phyloP scores from a whole-genome alignment of 2,797 vertebrate species.

The Sandelia bainsii region DNA sequence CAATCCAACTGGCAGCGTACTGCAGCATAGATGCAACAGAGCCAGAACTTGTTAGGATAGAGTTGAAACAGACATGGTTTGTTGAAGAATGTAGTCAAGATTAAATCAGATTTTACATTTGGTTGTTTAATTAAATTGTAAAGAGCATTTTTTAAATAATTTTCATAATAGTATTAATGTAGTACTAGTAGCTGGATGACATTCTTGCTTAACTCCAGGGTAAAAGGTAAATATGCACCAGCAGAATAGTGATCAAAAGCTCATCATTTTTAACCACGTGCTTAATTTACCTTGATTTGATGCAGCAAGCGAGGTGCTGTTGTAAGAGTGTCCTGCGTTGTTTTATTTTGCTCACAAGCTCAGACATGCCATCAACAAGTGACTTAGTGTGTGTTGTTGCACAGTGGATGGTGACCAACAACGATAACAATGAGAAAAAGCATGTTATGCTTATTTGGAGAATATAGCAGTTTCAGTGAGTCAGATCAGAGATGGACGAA shows the following conservation, averaged over 20 bases:
- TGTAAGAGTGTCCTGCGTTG: background rate
- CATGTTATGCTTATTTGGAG: conserved; percentile 7
- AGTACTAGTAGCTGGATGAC: background rate
- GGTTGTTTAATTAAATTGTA: background rate
- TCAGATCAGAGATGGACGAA: conserved; percentile 15
- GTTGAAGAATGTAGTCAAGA: background rate
- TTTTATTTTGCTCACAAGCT: conserved; percentile 15
- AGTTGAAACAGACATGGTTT: background rate
- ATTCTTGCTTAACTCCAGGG: background rate
- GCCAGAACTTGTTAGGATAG: background rate
- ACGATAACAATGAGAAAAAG: conserved; percentile 9
- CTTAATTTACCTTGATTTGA: conserved; percentile 40
- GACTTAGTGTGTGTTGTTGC: conserved; percentile 28
- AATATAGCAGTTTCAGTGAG: conserved; percentile 18
- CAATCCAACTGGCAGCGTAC: conserved; percentile 23
- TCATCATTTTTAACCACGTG: conserved; percentile 12
- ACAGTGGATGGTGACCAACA: conserved; percentile 22
- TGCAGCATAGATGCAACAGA: conserved; percentile 2
- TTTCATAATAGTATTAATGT: background rate
- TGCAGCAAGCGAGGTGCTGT: conserved; percentile 31
- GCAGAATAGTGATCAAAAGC: background rate
- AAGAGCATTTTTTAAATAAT: background rate
- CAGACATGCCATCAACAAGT: conserved; percentile 6
- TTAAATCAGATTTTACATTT: background rate
- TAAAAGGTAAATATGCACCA: conserved; percentile 4